A percentile compares a stretch with the other conserved stretches of the same genome.
Conservation (phyloP, 2,113 vertebrate species). For the Crotalus tigris region DNA sequence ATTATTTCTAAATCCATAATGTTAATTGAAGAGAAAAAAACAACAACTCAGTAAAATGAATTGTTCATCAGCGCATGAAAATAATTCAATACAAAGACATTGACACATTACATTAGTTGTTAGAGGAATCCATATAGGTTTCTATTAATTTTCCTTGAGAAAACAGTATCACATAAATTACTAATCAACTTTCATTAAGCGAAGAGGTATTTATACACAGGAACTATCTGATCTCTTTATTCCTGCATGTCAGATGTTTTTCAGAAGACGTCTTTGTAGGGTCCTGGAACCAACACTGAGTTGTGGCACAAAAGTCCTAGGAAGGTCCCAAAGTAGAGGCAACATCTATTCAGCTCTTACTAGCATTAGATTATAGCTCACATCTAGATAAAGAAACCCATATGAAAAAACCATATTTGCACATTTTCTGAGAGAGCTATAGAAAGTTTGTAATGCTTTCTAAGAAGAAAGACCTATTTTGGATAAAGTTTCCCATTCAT, state of each 20-base stretch:
- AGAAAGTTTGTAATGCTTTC: slow-evolving; percentile 34
- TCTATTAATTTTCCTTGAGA: neutral
- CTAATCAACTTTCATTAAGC: neutral
- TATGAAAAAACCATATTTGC: slow-evolving; percentile 44
- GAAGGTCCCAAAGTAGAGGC: neutral
- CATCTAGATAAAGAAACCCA: slow-evolving; percentile 31
- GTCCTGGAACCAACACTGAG: neutral
- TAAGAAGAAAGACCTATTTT: slow-evolving; percentile 31
- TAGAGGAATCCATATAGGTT: neutral
- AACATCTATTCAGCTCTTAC: neutral
- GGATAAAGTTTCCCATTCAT: slow-evolving; percentile 21
- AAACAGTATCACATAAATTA: neutral
- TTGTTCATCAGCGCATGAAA: neutral
- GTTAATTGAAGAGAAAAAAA: neutral
- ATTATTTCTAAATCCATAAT: neutral
- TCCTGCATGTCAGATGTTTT: no score
- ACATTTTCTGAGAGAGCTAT: slow-evolving; percentile 29
- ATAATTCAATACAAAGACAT: neutral
- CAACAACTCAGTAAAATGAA: neutral
- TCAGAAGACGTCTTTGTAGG: neutral
- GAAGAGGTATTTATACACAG: neutral
- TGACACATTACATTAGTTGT: neutral
- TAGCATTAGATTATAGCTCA: neutral
- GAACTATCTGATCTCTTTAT: neutral
- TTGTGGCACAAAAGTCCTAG: neutral